These are phyloP conservation scores for Drosophila saltans DNA, from an alignment of 1,140 invertebrate genomes.

Conservation along the genomic window DNA sequence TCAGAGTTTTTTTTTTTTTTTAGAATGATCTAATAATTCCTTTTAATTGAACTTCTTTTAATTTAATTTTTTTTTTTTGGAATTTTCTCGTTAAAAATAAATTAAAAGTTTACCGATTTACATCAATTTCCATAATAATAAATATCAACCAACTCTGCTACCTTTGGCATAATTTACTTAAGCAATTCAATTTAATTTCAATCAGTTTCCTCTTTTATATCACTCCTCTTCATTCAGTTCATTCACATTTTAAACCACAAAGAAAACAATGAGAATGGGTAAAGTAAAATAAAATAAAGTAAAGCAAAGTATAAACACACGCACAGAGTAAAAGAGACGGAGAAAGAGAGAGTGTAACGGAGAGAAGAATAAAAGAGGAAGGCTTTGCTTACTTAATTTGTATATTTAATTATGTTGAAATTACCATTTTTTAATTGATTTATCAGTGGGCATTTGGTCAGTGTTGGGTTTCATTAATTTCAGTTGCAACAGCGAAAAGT, in stretches of 20 bases:
- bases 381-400: slow-evolving; percentile 11
- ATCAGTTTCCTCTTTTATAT: background rate
- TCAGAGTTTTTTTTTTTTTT: too few species aligned
- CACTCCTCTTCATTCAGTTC: slow-evolving; percentile 3
- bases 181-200: slow-evolving; percentile 13
- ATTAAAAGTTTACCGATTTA: slow-evolving; percentile 4
- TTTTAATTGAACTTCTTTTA: background rate
- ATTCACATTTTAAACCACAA: slow-evolving; percentile 7
- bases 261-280: slow-evolving; percentile 2
- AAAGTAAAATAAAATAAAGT: slow-evolving; percentile 9
- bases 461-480: slow-evolving; percentile 41
- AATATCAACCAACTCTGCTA: slow-evolving; percentile 4
- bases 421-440: slow-evolving; percentile 26
- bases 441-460: slow-evolving; percentile 25
- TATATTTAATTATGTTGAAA: slow-evolving; percentile 9
- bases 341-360: background rate
- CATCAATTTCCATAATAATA: slow-evolving; percentile 14
- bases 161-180: slow-evolving; percentile 10
- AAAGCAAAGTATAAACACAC: slow-evolving; percentile 3
- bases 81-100: background rate
- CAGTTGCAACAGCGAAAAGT: slow-evolving; percentile 13
- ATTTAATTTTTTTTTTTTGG: background rate
- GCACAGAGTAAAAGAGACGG: background rate
- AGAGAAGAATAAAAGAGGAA: background rate
- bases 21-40: too few species aligned